phyloP scores from a whole-genome alignment of 1,140 invertebrate species.

The Thaumatotibia leucotreta region DNA sequence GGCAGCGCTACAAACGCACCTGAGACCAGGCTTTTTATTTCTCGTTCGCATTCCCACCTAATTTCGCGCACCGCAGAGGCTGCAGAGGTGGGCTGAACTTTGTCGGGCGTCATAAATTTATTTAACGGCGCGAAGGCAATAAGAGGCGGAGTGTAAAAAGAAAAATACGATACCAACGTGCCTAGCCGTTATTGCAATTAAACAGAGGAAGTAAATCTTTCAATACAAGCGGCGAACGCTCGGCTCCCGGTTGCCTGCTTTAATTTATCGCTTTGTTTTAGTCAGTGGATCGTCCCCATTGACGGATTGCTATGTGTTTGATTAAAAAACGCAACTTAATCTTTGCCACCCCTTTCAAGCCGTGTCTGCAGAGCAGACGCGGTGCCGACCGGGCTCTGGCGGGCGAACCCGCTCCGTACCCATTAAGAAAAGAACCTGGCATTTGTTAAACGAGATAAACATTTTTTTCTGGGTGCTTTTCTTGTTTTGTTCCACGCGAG shows the following conservation, averaged over 20 bases:
- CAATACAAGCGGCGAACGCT: constrained; percentile 69
- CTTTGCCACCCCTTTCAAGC: constrained; percentile 37
- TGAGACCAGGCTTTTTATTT: constrained; percentile 65
- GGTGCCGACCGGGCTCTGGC: neutral
- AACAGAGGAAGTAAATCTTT: constrained; percentile 77
- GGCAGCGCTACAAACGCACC: constrained; percentile 49
- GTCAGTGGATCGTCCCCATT: constrained; percentile 65
- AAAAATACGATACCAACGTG: constrained; percentile 76
- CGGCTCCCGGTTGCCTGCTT: constrained; percentile 62
- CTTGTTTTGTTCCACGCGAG: neutral
- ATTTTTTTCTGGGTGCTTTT: neutral
- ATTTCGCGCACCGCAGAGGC: constrained; percentile 53
- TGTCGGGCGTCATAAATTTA: constrained; percentile 75
- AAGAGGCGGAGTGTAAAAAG: constrained; percentile 75
- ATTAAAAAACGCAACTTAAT: constrained; percentile 67
- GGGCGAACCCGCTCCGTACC: constrained; percentile 14
- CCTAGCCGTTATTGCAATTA: constrained; percentile 77
- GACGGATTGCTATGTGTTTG: constrained; percentile 71
- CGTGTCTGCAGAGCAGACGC: constrained; percentile 17
- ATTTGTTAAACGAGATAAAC: constrained; percentile 1
- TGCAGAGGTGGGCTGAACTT: constrained; percentile 68
- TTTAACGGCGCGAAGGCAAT: constrained; percentile 75
- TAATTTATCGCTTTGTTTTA: constrained; percentile 76
- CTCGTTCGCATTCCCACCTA: constrained; percentile 66
- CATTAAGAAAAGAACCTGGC: neutral